phyloP scores from a whole-genome alignment of 2,888 invertebrate species.

The Lithophane leautieri region DNA sequence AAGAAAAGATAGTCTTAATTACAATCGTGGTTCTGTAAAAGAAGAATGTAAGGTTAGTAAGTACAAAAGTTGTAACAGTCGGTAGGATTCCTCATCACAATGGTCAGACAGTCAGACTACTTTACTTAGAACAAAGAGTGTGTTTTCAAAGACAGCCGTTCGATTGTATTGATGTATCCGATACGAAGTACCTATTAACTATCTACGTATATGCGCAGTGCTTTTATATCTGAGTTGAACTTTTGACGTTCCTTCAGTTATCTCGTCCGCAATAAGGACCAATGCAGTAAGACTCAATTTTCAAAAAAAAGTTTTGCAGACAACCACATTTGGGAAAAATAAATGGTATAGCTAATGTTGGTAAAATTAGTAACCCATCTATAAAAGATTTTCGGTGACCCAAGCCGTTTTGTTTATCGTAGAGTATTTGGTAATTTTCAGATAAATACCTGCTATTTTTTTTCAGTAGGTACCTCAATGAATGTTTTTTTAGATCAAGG shows the following conservation, averaged over 20 bases:
- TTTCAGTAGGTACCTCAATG: too few relatives aligned
- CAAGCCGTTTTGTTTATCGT: too few relatives aligned
- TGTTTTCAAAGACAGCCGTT: slow-evolving; percentile 68
- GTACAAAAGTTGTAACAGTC: slow-evolving; percentile 52
- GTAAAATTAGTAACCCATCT: too few relatives aligned
- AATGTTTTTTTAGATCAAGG: not conserved
- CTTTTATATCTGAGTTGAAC: not conserved
- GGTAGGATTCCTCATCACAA: slow-evolving; percentile 73
- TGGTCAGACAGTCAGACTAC: slow-evolving; percentile 66
- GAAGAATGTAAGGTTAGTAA: slow-evolving; percentile 29
- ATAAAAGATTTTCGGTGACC: too few relatives aligned
- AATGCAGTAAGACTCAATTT: not conserved
- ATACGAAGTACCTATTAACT: slow-evolving; percentile 39
- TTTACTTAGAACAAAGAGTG: slow-evolving; percentile 70
- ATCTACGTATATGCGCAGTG: not conserved
- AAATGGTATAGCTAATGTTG: too few relatives aligned
- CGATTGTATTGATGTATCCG: slow-evolving; percentile 68
- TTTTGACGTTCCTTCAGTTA: not conserved
- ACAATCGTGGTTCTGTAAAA: slow-evolving; percentile 43
- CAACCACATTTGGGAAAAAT: too few relatives aligned
- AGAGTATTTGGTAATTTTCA: too few relatives aligned
- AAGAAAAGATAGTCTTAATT: slow-evolving; percentile 30
- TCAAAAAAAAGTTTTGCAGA: too few relatives aligned
- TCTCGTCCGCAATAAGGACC: not conserved
- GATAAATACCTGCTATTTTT: too few relatives aligned